These are phyloP conservation scores for Rattus norvegicus DNA, from an alignment of 2,113 vertebrate genomes.

Conservation along the genomic window DNA sequence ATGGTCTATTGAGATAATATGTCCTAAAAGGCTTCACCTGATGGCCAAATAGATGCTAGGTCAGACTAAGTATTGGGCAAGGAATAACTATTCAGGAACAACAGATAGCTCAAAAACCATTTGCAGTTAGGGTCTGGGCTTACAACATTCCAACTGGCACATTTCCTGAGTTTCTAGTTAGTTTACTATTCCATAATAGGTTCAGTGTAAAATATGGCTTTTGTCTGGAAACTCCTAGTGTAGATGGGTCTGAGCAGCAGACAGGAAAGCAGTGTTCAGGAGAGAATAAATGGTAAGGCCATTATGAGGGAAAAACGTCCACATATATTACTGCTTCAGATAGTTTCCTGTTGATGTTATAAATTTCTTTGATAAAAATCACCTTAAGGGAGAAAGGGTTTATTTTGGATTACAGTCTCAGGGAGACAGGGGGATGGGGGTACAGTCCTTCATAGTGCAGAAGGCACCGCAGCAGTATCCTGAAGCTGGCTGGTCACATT, in stretches of 20 bases:
- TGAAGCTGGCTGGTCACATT: neutral
- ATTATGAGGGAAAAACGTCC: neutral
- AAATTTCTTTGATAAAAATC: neutral
- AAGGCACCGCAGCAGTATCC: neutral
- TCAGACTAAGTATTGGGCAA: neutral
- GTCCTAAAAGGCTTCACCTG: neutral
- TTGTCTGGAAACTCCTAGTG: neutral
- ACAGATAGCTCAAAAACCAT: neutral
- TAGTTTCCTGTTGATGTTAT: neutral
- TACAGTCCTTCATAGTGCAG: neutral
- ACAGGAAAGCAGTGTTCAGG: neutral
- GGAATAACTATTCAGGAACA: neutral
- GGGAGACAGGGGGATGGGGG: too few species aligned
- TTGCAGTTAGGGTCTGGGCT: neutral
- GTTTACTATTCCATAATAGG: neutral
- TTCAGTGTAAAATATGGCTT: neutral
- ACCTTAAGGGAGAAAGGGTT: neutral
- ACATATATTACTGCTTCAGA: neutral
- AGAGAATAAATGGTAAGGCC: neutral
- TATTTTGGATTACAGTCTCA: neutral
- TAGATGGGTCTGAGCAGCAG: neutral
- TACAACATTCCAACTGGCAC: neutral
- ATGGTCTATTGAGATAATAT: neutral
- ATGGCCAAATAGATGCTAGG: neutral
- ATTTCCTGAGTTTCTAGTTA: neutral